phyloP scores from a whole-genome alignment of 2,888 invertebrate genomes.

The Spilosoma lubricipeda region DNA sequence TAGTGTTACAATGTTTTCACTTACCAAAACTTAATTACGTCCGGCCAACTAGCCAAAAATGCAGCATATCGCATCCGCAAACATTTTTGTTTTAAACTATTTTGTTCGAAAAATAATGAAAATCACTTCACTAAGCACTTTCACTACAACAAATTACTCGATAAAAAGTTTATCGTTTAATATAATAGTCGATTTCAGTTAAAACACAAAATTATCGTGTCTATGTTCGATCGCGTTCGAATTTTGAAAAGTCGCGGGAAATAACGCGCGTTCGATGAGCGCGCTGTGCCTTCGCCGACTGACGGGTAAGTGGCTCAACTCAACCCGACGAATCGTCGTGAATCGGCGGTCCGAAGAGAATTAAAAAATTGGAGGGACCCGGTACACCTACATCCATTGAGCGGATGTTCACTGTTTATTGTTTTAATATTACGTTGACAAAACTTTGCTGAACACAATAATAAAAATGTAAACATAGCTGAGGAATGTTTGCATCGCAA shows the following conservation, averaged over 20 bases:
- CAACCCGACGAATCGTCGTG: constrained; percentile 41
- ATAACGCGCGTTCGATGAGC: constrained; percentile 57
- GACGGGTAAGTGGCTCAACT: constrained; percentile 42
- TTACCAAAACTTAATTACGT: constrained; percentile 42
- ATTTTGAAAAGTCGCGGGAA: constrained; percentile 58
- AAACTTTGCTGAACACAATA: constrained; percentile 26
- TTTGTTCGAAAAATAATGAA: constrained; percentile 28
- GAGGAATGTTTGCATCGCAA: background rate
- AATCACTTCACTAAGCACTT: constrained; percentile 51
- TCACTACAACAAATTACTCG: constrained; percentile 37
- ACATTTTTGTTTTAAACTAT: constrained; percentile 36
- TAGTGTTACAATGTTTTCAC: constrained; percentile 21
- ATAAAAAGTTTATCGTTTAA: constrained; percentile 28
- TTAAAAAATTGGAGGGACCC: constrained; percentile 60
- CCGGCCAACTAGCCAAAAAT: constrained; percentile 44
- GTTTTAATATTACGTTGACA: constrained; percentile 37
- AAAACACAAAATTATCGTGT: constrained; percentile 52
- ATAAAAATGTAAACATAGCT: constrained; percentile 21
- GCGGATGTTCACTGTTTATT: constrained; percentile 61
- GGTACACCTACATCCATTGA: constrained; percentile 52
- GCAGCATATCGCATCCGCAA: constrained; percentile 41
- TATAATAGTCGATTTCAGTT: constrained; percentile 33
- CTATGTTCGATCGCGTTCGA: constrained; percentile 64
- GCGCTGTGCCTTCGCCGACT: constrained; percentile 66
- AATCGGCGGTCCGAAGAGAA: constrained; percentile 34